Conservation (phyloP, 2,113 vertebrate genomes). For the Drymodes brunneopygia region DNA sequence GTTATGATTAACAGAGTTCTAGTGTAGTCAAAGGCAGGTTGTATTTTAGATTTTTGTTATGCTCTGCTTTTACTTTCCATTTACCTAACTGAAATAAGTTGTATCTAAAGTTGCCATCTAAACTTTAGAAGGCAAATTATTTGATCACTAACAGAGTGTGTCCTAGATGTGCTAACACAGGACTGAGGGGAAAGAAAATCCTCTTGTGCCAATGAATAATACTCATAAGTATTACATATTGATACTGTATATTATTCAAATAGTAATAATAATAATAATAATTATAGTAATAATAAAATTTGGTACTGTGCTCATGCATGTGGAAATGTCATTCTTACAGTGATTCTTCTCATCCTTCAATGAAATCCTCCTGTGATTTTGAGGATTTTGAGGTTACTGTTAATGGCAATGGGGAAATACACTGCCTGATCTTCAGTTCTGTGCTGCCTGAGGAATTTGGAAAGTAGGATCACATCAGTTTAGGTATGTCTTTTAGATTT, state of each 20-base stretch:
- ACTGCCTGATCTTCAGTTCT: not conserved
- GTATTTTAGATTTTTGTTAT: not conserved
- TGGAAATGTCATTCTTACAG: not conserved
- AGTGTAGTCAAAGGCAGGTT: not conserved
- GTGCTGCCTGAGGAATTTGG: not conserved
- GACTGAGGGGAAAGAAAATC: not conserved
- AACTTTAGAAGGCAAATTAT: not conserved
- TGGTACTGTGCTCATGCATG: not conserved
- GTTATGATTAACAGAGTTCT: not conserved
- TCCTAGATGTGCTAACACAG: not conserved
- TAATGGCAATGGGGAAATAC: not conserved
- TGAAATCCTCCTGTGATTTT: not conserved
- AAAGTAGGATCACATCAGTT: not conserved
- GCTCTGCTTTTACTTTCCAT: not conserved
- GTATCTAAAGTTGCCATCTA: not conserved
- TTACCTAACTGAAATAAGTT: not conserved
- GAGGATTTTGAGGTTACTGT: not conserved
- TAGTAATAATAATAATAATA: not conserved
- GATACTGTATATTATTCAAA: not conserved
- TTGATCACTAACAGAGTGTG: not conserved
- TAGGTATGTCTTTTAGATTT: not conserved
- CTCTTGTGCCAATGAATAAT: not conserved
- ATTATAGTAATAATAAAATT: not conserved
- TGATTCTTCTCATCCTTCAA: not conserved
- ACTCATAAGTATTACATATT: too few species aligned